A percentile compares a stretch with the other conserved stretches of the same genome.
Evolutionary conservation across 1,140 invertebrate genomes (phyloP).

Genomic region (Periplaneta americana): DNA sequence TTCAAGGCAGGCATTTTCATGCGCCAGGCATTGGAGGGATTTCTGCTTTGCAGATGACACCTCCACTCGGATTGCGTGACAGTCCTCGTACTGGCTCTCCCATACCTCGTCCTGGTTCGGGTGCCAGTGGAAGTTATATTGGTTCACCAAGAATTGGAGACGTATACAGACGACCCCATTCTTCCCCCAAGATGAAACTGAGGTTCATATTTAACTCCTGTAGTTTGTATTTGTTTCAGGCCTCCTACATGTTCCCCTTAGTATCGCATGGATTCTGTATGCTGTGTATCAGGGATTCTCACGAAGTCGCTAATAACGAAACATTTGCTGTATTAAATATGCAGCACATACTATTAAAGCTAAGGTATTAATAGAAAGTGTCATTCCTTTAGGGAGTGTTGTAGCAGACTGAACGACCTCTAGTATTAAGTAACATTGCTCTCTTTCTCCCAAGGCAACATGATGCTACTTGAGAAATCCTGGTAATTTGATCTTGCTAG

Average conservation of each 20-base stretch:
- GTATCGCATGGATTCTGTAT: background rate
- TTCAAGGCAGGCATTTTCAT: constrained; percentile 14
- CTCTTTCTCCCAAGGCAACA: background rate
- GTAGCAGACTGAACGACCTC: background rate
- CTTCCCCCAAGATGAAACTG: constrained; percentile 87
- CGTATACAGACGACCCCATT: constrained; percentile 53
- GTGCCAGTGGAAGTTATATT: constrained; percentile 41
- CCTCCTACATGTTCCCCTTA: background rate
- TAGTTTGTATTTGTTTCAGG: background rate
- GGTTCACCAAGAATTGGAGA: constrained; percentile 42
- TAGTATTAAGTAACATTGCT: background rate
- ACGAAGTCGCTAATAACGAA: background rate
- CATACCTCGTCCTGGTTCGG: constrained; percentile 28
- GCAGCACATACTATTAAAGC: background rate
- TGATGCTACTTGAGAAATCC: background rate
- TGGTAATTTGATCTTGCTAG: background rate
- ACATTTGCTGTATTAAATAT: background rate
- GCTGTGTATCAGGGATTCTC: background rate
- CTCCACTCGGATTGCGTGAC: constrained; percentile 33
- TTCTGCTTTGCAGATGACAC: constrained; percentile 28
- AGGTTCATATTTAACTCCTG: constrained; percentile 48
- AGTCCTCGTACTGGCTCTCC: constrained; percentile 38
- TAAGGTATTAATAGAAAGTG: too few relatives aligned
- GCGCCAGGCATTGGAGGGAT: background rate
- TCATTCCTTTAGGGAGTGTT: background rate